Evolutionary conservation across 2,797 vertebrate species (phyloP), one percentile per base, ranked within the genome.

Genomic region (Euthynnus affinis): DNA sequence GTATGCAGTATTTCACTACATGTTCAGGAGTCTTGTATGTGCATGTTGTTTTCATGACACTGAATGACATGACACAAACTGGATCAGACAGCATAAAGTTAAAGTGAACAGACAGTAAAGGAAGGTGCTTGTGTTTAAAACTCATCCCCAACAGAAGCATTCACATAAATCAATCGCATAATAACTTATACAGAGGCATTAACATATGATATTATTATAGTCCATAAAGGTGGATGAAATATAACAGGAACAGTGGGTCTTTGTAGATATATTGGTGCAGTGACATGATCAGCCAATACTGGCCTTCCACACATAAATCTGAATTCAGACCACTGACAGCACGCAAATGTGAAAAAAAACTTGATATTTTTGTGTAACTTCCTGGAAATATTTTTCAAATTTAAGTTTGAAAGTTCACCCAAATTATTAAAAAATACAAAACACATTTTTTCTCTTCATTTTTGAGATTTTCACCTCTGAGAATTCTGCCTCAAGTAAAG

Each of bases 1-100:
- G 84, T 10, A 14, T 81, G 91, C 87, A 57, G 89, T 93, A 94
- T 93, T 94, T 95, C 87, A 93, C 77, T n/a, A 34, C 34, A 61
- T 23, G 29, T 75, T 84, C 74, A 4, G 76, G 84, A 87, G 82
- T 81, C 71, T 46, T 78, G 73, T 58, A 58, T 55, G 74, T 89
- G 78, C 44, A 61, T 77, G 86, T 90, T 92, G 85, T 86, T 91
- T 80, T 89, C 76, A 69, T 83, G 74, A 72, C 59, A n/a, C 71
- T 75, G 85, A 89, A n/a, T n/a, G n/a, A n/a, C n/a, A n/a, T n/a
- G n/a, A 86, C 82, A 55, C 69, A 86, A 80, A 81, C 78, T 27
- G 59, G 58, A 75, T 68, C 80, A 48, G 66, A 80, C 37, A 18
- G 37, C 68, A 57, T 42, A 5, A 69, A 84, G 61, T 72, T 60